Base-by-base conservation (phyloP, 2,888 invertebrate genomes). In the Trissoscelio sp. region DNA sequence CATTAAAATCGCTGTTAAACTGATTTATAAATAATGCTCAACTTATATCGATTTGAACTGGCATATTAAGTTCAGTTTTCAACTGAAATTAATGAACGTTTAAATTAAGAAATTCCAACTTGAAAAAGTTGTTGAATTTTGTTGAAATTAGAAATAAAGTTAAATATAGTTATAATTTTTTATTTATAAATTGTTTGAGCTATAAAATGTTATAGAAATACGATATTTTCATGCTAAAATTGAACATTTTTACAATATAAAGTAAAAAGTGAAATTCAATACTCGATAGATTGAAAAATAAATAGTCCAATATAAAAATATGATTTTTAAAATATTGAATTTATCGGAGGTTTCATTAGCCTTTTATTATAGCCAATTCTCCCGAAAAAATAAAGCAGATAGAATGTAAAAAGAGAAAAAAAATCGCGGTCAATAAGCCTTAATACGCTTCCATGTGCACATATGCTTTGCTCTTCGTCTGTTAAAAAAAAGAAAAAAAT, bases 371-470 rank as follows among this genome's bases (percentile, higher is more conserved):
- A 39, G 18, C 3, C 11, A 22, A 57, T 44, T 34, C 14, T 69
- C 20, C 37, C 42, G 14, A 55, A 55, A 69, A 72, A 70, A 58
- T 34, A 48, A 14, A 20, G 42, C 7, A 31, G 48, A 37, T 31
- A 44, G 11, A 31, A 11, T n/a, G n/a, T 16, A n/a, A 37, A 51
- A 51, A 39, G 18, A n/a, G 7, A 42, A 42, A 70, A 60, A 60
- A 60, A 58, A 58, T 58, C 18, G 62, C 60, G 72, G 62, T 73
- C 62, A 62, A 73, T 73, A 62, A 73, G 62, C 57, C 53, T 73
- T 53, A 51, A 73, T 73, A 62, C 58, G 51, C 72, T 60, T 57
- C 20, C 44, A 62, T 51, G 60, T 53, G 72, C 72, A 44, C 62
- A 62, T 24, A 53, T 20, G 72, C 62, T 73, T 62, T 51, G 39